Conservation (phyloP, 2,797 vertebrate genomes). For the Macropodus opercularis region DNA sequence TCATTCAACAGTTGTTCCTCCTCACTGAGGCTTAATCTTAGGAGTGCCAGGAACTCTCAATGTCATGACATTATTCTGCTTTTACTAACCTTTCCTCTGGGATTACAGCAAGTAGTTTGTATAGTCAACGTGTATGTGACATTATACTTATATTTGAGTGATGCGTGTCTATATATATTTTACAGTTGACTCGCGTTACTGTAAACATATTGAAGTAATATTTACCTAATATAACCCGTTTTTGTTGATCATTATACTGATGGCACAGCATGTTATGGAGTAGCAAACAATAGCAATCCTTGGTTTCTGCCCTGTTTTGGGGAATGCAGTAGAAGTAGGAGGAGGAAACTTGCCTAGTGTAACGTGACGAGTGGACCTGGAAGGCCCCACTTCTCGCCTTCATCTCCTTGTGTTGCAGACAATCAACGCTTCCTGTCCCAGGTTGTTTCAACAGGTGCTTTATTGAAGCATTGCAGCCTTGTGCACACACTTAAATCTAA, state of each 20-base stretch:
- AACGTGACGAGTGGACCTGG: neutral
- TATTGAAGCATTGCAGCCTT: conserved; percentile 39
- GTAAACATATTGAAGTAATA: too few species aligned
- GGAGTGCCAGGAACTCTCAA: neutral
- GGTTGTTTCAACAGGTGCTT: conserved; percentile 77
- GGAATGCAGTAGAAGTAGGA: fast-evolving
- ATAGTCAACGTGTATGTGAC: too few species aligned
- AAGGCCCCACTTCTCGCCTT: neutral
- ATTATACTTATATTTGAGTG: too few species aligned
- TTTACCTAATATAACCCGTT: too few species aligned
- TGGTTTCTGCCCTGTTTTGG: neutral
- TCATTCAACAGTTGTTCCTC: conserved; percentile 17
- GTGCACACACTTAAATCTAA: conserved; percentile 66
- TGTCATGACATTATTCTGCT: neutral
- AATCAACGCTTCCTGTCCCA: conserved; percentile 46
- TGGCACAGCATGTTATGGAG: too few species aligned
- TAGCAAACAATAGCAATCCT: too few species aligned
- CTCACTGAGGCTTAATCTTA: neutral
- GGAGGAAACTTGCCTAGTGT: neutral
- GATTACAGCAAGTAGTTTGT: too few species aligned
- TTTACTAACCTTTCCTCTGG: neutral
- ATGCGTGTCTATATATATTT: too few species aligned
- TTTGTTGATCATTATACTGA: too few species aligned
- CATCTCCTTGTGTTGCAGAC: conserved; percentile 37
- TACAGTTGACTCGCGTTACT: too few species aligned